Percentiles rank a stretch among this genome's conserved stretches.
Evolutionary conservation across 2,113 vertebrate genomes (phyloP).

Genomic region (Gymnarchus niloticus): DNA sequence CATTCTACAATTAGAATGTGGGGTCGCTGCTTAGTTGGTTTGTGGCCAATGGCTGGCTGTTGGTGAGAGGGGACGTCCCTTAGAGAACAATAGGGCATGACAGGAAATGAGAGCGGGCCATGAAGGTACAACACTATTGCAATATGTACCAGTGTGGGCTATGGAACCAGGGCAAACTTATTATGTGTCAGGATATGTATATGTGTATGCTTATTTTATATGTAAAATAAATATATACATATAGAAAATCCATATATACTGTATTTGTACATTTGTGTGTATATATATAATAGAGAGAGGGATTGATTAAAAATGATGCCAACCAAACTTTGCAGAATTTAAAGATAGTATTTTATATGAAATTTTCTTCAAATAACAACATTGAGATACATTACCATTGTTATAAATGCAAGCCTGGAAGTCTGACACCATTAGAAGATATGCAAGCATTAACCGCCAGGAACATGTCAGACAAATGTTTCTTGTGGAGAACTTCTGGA

Average conservation of each 20-base stretch:
- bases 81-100: not conserved
- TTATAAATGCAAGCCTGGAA: not conserved
- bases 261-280: too few relatives aligned
- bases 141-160: not conserved
- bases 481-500: not conserved
- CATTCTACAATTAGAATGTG: not conserved
- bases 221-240: too few relatives aligned
- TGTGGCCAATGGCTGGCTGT: not conserved
- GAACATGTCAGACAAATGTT: constrained; percentile 1
- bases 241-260: too few relatives aligned
- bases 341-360: not conserved
- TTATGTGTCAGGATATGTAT: too few relatives aligned
- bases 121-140: not conserved
- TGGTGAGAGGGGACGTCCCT: not conserved
- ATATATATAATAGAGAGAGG: too few relatives aligned
- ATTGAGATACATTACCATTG: not conserved
- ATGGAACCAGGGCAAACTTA: too few relatives aligned
- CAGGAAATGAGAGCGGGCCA: not conserved
- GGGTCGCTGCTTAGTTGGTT: not conserved
- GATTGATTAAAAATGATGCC: not conserved
- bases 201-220: too few relatives aligned
- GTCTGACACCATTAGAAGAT: constrained; percentile 7
- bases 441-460: not conserved
- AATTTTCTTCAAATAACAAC: not conserved
- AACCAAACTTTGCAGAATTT: not conserved